phyloP scores from a whole-genome alignment of 2,888 invertebrate species.

The Hemistola chrysoprasaria region DNA sequence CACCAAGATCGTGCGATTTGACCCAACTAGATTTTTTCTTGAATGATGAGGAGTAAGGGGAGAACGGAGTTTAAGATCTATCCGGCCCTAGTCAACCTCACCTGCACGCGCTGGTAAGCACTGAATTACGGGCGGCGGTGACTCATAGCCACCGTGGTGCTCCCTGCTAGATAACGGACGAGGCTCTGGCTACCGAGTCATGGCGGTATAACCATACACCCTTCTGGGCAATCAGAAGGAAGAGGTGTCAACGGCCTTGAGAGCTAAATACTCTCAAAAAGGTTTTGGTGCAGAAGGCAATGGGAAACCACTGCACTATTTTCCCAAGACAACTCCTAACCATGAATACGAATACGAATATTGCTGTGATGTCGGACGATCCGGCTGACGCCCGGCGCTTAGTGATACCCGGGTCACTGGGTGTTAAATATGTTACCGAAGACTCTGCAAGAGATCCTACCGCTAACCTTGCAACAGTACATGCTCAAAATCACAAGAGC shows the following conservation, averaged over 20 bases:
- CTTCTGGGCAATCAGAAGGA: background rate
- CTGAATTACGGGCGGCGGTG: conserved; percentile 4
- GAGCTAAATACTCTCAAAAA: conserved; percentile 8
- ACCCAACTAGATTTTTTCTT: too few relatives aligned
- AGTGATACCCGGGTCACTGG: background rate
- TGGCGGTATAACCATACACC: conserved; percentile 6
- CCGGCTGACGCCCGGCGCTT: conserved; percentile 2
- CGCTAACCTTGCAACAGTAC: too few relatives aligned
- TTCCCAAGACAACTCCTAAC: too few relatives aligned
- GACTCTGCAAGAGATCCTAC: background rate
- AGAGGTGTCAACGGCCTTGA: conserved; percentile 12
- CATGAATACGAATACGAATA: too few relatives aligned
- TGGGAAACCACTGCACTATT: too few relatives aligned
- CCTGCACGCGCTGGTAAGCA: conserved; percentile 8
- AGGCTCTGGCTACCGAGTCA: conserved; percentile 10
- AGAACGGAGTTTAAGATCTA: conserved; percentile 7
- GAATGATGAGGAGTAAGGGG: conserved; percentile 5
- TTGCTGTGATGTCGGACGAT: conserved; percentile 1
- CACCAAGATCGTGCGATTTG: too few relatives aligned
- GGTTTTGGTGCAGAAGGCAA: too few relatives aligned
- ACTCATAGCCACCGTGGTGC: conserved; percentile 1
- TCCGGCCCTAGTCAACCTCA: conserved; percentile 13
- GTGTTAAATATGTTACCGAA: conserved; percentile 2
- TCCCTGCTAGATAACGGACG: conserved; percentile 11
- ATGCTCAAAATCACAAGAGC: too few relatives aligned